Evolutionary conservation across 2,113 vertebrate species (phyloP).

Genomic region (Rynchops niger): DNA sequence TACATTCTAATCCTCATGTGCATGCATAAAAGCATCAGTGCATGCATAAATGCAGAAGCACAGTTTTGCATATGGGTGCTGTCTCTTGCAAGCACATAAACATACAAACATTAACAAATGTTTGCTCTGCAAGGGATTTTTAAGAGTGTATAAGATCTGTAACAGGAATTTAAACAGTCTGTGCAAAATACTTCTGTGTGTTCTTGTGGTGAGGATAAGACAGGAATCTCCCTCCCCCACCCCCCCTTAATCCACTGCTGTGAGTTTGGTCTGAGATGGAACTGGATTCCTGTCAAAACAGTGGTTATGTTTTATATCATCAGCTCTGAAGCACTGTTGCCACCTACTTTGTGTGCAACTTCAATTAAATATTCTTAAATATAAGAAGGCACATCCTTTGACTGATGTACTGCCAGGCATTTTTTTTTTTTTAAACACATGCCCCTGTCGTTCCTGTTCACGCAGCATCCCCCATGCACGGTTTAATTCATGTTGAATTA

Average conservation of each 20-base stretch:
- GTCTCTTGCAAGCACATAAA: neutral
- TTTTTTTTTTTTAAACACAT: constrained; percentile 59
- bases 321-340: neutral
- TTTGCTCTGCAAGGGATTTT: neutral
- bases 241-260: neutral
- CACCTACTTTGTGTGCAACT: neutral
- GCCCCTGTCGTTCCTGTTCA: constrained; percentile 73
- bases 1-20: neutral
- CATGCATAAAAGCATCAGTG: neutral
- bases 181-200: neutral
- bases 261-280: neutral
- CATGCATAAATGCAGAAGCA: neutral
- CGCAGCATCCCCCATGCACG: constrained; percentile 63
- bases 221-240: neutral
- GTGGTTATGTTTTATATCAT: neutral
- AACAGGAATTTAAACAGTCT: neutral
- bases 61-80: neutral
- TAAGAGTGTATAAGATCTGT: neutral
- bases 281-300: neutral
- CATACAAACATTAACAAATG: neutral
- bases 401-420: constrained; percentile 75
- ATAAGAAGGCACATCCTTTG: constrained; percentile 57
- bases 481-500: constrained; percentile 76
- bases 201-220: neutral
- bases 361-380: neutral